Evolutionary conservation across 2,113 vertebrate genomes (phyloP), one percentile per base, ranked within the genome.

Genomic region (Orycteropus afer): DNA sequence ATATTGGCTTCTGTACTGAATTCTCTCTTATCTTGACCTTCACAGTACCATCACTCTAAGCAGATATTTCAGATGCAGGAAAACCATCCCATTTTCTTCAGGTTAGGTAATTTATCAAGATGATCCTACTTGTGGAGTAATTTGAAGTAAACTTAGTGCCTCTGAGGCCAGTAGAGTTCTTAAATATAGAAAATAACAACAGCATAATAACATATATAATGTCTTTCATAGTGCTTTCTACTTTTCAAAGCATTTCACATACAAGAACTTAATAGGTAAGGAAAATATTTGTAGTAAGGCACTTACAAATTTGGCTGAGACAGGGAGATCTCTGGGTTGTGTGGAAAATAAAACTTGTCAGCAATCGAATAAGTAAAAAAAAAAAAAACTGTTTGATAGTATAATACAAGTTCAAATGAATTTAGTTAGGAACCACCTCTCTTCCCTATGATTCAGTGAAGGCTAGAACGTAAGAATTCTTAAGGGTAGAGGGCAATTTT

Each of bases 341-440:
- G 37, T 40, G 15, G 25, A 84, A 57, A 96, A 85, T 9, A 81
- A 5, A 49, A 42, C 29, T n/a, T 34, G 42, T 73, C 42, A 67
- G 25, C 18, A 76, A 18, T 69, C 25, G 8, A 45, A 86, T n/a
- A n/a, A n/a, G n/a, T n/a, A n/a, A n/a, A n/a, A n/a, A n/a, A n/a
- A n/a, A 83, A 34, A 9, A 77, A 3, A 67, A 61, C 7, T 13
- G 18, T 29, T 32, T 55, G n/a, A 49, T 32, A 69, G 47, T 86
- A 27, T 51, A 91, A 67, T 12, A 57, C 25, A 74, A 86, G 40
- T 95, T 85, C 61, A 78, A 91, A 59, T 84, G 22, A 95, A 79
- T 90, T 90, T 2, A 81, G 12, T 90, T 89, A 67, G 27, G 92
- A 79, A n/a, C 18, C 15, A 77, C 5, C 23, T 90, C 11, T 15